These are phyloP conservation scores for Tromatobia lineatoria DNA, from an alignment of 2,888 invertebrate species.

Conservation along the genomic window DNA sequence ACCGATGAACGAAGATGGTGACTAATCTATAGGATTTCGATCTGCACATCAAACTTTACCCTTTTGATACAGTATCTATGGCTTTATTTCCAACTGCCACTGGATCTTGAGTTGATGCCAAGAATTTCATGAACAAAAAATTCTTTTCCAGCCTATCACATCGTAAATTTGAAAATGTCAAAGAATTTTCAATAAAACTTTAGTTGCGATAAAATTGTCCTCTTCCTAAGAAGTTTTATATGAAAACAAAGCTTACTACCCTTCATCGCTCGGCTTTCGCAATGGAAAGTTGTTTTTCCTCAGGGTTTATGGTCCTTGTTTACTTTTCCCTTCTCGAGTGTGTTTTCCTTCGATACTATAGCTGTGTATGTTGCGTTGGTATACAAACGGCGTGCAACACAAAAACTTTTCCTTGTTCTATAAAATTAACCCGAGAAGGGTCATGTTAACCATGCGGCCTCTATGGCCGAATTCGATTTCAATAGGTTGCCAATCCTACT, in stretches of 20 bases:
- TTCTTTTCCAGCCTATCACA: no score
- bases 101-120: no score
- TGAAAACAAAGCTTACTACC: background rate
- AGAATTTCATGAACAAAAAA: no score
- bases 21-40: background rate
- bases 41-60: no score
- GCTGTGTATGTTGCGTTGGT: background rate
- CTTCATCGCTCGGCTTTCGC: background rate
- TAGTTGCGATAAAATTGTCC: background rate
- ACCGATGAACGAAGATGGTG: background rate
- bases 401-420: no score
- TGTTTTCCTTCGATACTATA: background rate
- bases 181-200: background rate
- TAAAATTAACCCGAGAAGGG: no score
- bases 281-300: constrained; percentile 3
- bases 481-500: no score
- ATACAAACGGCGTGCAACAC: background rate
- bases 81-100: no score
- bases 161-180: no score
- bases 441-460: no score
- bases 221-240: background rate
- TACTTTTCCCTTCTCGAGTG: background rate
- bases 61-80: no score
- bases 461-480: no score
- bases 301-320: background rate